These are phyloP conservation scores for Campoplex capitator DNA, from an alignment of 2,888 invertebrate genomes.

Conservation along the genomic window DNA sequence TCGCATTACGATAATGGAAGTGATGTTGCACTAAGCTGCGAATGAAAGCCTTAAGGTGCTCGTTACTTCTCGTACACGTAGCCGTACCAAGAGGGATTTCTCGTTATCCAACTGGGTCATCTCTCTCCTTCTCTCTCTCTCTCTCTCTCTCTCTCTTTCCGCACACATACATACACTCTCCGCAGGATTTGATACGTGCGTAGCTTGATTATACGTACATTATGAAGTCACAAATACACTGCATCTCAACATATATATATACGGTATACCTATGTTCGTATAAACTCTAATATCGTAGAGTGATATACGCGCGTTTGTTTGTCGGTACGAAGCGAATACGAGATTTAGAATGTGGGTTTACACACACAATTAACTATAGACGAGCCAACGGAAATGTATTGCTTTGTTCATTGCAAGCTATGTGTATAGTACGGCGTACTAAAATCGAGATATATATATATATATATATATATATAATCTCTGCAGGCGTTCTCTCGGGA, in stretches of 20 bases:
- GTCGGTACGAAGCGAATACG: slow-evolving; percentile 37
- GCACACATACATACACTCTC: not conserved
- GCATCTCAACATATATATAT: not conserved
- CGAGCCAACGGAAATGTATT: slow-evolving; percentile 43
- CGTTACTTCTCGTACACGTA: slow-evolving; percentile 27
- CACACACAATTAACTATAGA: slow-evolving; percentile 51
- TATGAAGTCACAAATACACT: slow-evolving; percentile 9
- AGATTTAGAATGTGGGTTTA: slow-evolving; percentile 52
- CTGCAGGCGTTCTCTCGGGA: not conserved
- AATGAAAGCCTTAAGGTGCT: slow-evolving; percentile 47
- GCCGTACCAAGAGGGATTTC: slow-evolving; percentile 45
- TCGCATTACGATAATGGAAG: slow-evolving; percentile 29
- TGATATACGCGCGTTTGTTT: slow-evolving; percentile 52
- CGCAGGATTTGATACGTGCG: not conserved
- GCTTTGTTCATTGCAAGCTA: slow-evolving; percentile 3
- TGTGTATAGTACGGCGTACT: slow-evolving; percentile 36
- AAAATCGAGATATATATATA: slow-evolving; percentile 37
- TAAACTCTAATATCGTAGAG: slow-evolving; percentile 26
- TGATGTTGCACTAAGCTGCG: slow-evolving; percentile 46
- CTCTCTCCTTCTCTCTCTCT: slow-evolving; percentile 27
- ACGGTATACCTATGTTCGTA: not conserved
- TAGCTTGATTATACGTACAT: not conserved
- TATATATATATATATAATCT: not conserved
- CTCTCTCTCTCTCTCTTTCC: not conserved
- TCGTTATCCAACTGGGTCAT: slow-evolving; percentile 51